A percentile compares a stretch with the other conserved stretches of the same genome.
Evolutionary conservation across 2,888 invertebrate species (phyloP).

Genomic region (Cryptus viduatorius): DNA sequence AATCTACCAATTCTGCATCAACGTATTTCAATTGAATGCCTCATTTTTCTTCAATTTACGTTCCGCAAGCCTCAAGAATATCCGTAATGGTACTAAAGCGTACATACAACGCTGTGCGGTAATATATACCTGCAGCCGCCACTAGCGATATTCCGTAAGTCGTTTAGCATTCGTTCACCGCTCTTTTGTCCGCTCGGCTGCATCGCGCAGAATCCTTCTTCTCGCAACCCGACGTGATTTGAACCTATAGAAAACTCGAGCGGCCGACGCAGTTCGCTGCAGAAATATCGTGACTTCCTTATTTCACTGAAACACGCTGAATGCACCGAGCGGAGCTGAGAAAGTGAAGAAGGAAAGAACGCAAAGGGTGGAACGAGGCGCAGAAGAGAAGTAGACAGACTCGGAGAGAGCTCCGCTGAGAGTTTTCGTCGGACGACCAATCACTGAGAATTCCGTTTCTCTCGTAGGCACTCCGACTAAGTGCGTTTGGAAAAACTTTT

Average conservation of each 20-base stretch:
- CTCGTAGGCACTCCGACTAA: not conserved
- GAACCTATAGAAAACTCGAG: slow-evolving; percentile 45
- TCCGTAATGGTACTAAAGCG: not conserved
- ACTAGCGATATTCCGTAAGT: slow-evolving; percentile 45
- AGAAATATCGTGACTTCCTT: slow-evolving; percentile 13
- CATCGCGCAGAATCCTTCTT: slow-evolving; percentile 32
- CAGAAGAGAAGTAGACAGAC: not conserved
- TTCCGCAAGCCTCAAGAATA: slow-evolving; percentile 1
- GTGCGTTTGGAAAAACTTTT: not conserved
- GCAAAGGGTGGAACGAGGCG: not conserved
- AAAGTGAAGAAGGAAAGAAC: not conserved
- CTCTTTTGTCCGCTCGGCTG: slow-evolving; percentile 47
- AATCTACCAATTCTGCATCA: not conserved
- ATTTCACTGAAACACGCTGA: not conserved
- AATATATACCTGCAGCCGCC: slow-evolving; percentile 15
- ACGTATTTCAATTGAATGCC: not conserved
- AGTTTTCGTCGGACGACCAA: not conserved
- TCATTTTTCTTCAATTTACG: slow-evolving; percentile 36
- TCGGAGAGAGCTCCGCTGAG: not conserved
- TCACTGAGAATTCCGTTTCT: not conserved
- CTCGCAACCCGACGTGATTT: slow-evolving; percentile 37
- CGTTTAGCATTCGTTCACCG: slow-evolving; percentile 53
- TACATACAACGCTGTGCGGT: not conserved
- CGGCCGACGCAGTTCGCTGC: not conserved
- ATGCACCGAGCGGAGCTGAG: not conserved